Evolutionary conservation across 2,113 vertebrate species (phyloP), one percentile per base, ranked within the genome.

Genomic region (Paramisgurnus dabryanus): DNA sequence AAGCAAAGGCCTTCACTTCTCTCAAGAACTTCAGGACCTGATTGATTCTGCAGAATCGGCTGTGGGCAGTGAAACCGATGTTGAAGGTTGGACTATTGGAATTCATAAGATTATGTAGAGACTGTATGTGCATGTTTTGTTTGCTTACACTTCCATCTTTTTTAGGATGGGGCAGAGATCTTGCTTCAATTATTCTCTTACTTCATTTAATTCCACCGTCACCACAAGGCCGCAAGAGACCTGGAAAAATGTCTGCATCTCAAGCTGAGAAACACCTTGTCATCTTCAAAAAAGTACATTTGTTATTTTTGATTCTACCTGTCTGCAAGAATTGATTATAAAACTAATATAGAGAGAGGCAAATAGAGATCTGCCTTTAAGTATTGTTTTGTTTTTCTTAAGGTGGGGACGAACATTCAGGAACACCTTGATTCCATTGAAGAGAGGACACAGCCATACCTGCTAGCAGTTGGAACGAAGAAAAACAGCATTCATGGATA

Each of bases 1-100:
- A 67, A 66, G 68, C 76, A 82, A 82, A 67, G 6, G 50, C 4
- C 74, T 78, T 45, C n/a, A 58, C 50, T 43, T 11, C 18, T 60
- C 53, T 13, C 76, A 78, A 60, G 50, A 27, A 9, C 65, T 68
- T 58, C 45, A 70, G 22, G 47, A 53, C 22, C 22, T 67, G n/a
- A 67, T 47, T 45, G 43, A 67, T 9, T 18, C 41, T 10, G 65
- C 47, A 27, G 67, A 69, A 69, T 27, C n/a, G 4, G 22, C 49
- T 39, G 22, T 71, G 11, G 49, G 39, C 1, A 13, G 13, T 9
- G 18, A 63, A 60, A 43, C 11, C 3, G n/a, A 13, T 2, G 72
- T 64, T 49, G 11, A 11, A 34, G 72, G 57, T 63, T 15, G 27
- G 40, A 43, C 12, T 41, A 17, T 27, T 60, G 10, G 3, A 22